Conservation (phyloP, 1,140 invertebrate genomes). For the Hyles vespertilio region DNA sequence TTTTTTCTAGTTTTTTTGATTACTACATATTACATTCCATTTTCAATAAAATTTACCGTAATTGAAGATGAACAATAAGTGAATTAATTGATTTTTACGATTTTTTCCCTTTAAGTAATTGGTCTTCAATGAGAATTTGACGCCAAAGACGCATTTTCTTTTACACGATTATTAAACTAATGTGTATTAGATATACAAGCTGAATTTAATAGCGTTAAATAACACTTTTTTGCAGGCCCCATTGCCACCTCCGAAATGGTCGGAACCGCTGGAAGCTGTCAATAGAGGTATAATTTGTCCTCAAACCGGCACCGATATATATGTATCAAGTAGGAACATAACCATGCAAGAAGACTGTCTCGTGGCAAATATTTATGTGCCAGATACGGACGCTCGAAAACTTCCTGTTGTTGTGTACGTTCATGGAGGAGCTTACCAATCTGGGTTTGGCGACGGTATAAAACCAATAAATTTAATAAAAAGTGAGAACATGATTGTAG, state of each 20-base stretch:
- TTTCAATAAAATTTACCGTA: too few relatives aligned
- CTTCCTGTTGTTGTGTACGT: constrained; percentile 12
- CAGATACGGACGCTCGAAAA: constrained; percentile 13
- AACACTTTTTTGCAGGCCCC: constrained; percentile 23
- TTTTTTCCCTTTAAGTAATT: too few relatives aligned
- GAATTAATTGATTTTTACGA: too few relatives aligned
- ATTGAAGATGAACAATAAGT: too few relatives aligned
- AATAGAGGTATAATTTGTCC: constrained; percentile 30
- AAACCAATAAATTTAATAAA: background rate
- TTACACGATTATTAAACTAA: too few relatives aligned
- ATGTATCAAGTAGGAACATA: background rate
- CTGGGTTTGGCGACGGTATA: constrained; percentile 9
- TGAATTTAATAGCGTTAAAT: too few relatives aligned
- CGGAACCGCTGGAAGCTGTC: constrained; percentile 20
- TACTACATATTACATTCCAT: too few relatives aligned
- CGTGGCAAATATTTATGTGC: constrained; percentile 10
- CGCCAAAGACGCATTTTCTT: too few relatives aligned
- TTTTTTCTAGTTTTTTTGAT: too few relatives aligned
- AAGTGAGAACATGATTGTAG: constrained; percentile 3
- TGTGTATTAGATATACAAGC: too few relatives aligned
- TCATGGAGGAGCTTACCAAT: constrained; percentile 16
- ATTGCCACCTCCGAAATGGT: constrained; percentile 25
- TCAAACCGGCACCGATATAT: constrained; percentile 10
- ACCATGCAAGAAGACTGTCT: constrained; percentile 10
- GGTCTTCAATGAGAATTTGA: too few relatives aligned